Evolutionary conservation across 35 echinoderm and acorn worm species (phyloP).

Genomic region (Hemicentrotus pulcherrimus): DNA sequence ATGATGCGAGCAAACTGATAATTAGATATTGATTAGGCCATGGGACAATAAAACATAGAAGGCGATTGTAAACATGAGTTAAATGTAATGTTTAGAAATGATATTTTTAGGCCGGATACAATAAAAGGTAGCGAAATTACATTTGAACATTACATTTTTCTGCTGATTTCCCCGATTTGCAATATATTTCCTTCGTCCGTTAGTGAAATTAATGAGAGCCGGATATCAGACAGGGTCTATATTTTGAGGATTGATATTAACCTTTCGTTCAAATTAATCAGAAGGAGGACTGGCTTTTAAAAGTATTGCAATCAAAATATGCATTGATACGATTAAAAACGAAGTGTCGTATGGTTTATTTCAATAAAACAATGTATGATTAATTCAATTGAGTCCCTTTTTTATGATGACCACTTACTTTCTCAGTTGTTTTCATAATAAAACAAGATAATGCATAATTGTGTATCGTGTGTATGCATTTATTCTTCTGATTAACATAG

Average conservation of each 20-base stretch:
- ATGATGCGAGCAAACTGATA: not conserved
- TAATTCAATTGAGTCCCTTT: not conserved
- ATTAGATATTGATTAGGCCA: not conserved
- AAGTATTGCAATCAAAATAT: not conserved
- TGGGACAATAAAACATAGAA: not conserved
- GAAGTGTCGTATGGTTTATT: not conserved
- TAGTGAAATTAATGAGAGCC: not conserved
- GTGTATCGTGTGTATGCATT: not conserved
- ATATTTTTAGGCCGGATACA: not conserved
- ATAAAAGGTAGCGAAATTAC: not conserved
- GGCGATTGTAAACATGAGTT: not conserved
- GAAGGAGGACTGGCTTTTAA: too few species aligned
- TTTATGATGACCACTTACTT: not conserved
- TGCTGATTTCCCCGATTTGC: not conserved
- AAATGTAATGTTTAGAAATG: not conserved
- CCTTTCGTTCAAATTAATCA: constrained; percentile 1
- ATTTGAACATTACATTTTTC: not conserved
- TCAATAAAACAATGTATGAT: not conserved
- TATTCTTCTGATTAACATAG: too few species aligned
- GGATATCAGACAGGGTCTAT: not conserved
- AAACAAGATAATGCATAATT: not conserved
- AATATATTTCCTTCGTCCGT: not conserved
- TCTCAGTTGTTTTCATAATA: not conserved
- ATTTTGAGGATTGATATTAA: not conserved
- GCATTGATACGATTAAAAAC: not conserved